Percentiles rank a stretch among this genome's conserved stretches.
phyloP scores from a whole-genome alignment of 2,888 invertebrate genomes.

The Plebejus argus region DNA sequence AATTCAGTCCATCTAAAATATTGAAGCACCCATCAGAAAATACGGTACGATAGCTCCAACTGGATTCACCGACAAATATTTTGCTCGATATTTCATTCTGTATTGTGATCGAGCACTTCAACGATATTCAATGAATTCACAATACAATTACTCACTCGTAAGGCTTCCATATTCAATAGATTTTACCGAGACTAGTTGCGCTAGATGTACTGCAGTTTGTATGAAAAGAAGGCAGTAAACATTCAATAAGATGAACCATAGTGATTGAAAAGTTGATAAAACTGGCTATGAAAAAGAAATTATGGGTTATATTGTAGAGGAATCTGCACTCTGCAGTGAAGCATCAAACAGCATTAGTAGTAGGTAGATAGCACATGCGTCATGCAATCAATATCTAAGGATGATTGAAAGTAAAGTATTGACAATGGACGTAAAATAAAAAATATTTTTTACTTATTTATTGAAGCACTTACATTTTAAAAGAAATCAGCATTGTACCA shows the following conservation, averaged over 20 bases:
- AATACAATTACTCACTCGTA: slow-evolving; percentile 16
- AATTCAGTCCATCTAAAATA: slow-evolving; percentile 5
- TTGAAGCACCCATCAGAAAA: slow-evolving; percentile 4
- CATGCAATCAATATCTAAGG: too few relatives aligned
- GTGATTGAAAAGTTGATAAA: background rate
- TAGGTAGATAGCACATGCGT: too few relatives aligned
- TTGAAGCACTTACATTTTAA: too few relatives aligned
- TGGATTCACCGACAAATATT: slow-evolving; percentile 12
- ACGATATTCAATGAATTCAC: slow-evolving; percentile 19
- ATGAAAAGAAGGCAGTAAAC: background rate
- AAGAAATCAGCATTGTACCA: too few relatives aligned
- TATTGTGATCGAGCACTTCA: slow-evolving; percentile 18
- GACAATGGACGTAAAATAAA: too few relatives aligned
- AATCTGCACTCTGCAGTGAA: background rate
- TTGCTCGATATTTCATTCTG: slow-evolving; percentile 20
- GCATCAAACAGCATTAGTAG: too few relatives aligned
- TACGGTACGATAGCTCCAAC: background rate
- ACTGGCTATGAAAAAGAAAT: background rate
- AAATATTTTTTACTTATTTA: too few relatives aligned
- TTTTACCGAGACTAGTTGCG: slow-evolving; percentile 1
- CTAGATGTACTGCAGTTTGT: background rate
- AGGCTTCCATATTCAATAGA: background rate
- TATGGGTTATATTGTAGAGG: background rate
- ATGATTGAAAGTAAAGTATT: too few relatives aligned
- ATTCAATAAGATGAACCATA: background rate